Percentiles rank a stretch among this genome's conserved stretches.
phyloP scores from a whole-genome alignment of 2,888 invertebrate species.

The Coremacera marginata region DNA sequence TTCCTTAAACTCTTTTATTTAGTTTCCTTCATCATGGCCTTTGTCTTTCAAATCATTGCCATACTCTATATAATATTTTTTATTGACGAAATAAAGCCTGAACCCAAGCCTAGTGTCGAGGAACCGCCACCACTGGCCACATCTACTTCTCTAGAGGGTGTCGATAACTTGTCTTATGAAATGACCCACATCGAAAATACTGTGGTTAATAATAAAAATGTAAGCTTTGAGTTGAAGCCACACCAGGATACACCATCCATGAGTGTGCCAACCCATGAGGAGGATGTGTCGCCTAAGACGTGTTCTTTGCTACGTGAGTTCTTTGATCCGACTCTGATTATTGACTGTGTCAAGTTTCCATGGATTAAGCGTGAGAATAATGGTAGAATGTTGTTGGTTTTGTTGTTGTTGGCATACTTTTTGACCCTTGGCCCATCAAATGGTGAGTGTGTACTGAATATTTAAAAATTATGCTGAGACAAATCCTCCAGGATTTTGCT shows the following conservation, averaged over 20 bases:
- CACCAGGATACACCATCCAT: constrained; percentile 47
- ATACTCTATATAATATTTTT: constrained; percentile 65
- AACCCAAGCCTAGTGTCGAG: constrained; percentile 31
- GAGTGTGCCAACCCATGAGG: constrained; percentile 43
- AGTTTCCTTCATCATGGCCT: constrained; percentile 66
- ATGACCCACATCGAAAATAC: constrained; percentile 53
- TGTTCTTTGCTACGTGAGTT: constrained; percentile 60
- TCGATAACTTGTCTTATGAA: constrained; percentile 61
- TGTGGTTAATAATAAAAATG: constrained; percentile 55
- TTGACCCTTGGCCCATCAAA: constrained; percentile 62
- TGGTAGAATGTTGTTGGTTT: constrained; percentile 59
- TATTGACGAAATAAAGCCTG: constrained; percentile 60
- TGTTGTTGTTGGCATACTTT: constrained; percentile 63
- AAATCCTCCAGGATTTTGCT: neutral
- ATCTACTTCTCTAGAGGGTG: constrained; percentile 47
- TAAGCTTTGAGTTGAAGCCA: constrained; percentile 59
- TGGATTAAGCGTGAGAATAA: constrained; percentile 61
- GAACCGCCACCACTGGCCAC: constrained; percentile 49
- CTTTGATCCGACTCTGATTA: constrained; percentile 65
- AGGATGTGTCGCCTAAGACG: constrained; percentile 7
- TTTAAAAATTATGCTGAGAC: neutral
- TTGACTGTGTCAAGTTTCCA: constrained; percentile 64
- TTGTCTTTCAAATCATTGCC: constrained; percentile 63
- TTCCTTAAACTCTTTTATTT: constrained; percentile 23
- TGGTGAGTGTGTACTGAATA: constrained; percentile 48